Conservation (phyloP, 1,140 invertebrate species). For the Brachionus koreanus region DNA sequence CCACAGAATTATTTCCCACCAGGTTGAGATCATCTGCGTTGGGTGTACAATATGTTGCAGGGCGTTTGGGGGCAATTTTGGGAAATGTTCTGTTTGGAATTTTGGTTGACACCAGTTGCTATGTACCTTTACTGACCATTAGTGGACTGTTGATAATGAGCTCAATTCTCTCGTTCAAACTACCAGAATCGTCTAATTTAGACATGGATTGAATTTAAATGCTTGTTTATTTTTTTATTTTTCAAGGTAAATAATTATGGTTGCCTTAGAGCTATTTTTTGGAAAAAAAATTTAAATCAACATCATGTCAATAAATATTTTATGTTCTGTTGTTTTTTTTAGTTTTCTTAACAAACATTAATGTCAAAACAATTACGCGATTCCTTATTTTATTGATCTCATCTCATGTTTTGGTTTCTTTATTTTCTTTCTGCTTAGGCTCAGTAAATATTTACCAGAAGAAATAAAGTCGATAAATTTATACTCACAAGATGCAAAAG, state of each 20-base stretch:
- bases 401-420: not conserved
- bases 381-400: slow-evolving; percentile 11
- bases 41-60: slow-evolving; percentile 52
- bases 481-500: not conserved
- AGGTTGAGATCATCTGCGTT: slow-evolving; percentile 22
- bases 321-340: not conserved
- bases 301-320: slow-evolving; percentile 30
- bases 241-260: slow-evolving; percentile 16
- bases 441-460: not conserved
- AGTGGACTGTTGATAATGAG: slow-evolving; percentile 38
- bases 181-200: slow-evolving; percentile 34
- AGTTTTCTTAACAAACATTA: slow-evolving; percentile 6
- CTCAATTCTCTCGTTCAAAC: slow-evolving; percentile 16
- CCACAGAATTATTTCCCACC: slow-evolving; percentile 37
- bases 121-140: slow-evolving; percentile 60
- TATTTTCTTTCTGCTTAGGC: not conserved
- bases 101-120: slow-evolving; percentile 58
- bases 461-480: not conserved
- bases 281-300: not conserved
- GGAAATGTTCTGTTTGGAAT: slow-evolving; percentile 60
- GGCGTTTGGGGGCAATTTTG: slow-evolving; percentile 59
- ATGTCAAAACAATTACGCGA: not conserved
- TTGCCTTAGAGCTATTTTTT: slow-evolving; percentile 36
- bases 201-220: slow-evolving; percentile 22
- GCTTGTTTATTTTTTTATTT: slow-evolving; percentile 3